Evolutionary conservation across 1,140 invertebrate species (phyloP).

Genomic region (Trypoxylus dichotomus): DNA sequence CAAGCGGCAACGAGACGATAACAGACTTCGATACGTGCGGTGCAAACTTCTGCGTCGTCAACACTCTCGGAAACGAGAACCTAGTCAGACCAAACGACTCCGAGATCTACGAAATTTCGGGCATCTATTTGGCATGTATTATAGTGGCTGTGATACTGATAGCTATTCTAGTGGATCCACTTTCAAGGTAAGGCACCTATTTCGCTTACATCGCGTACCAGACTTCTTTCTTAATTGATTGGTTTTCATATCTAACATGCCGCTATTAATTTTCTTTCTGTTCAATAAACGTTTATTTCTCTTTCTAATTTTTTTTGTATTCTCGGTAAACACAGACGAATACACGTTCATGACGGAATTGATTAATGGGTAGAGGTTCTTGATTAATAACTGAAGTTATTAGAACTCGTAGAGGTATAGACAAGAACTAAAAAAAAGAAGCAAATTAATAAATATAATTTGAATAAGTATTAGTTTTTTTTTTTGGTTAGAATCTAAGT

Average conservation of each 20-base stretch:
- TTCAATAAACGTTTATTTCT: background rate
- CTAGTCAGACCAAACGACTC: constrained; percentile 75
- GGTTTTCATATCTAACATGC: background rate
- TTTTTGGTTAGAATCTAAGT: background rate
- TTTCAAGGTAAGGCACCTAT: constrained; percentile 70
- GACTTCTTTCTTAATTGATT: background rate
- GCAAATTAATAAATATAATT: background rate
- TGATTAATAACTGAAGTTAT: background rate
- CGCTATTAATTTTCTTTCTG: background rate
- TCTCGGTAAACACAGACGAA: background rate
- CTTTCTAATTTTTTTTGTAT: background rate
- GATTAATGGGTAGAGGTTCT: background rate
- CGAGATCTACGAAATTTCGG: constrained; percentile 84
- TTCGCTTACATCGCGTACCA: background rate
- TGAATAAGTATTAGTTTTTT: background rate
- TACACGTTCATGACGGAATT: background rate
- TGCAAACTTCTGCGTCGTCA: constrained; percentile 78
- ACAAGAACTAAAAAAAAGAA: background rate
- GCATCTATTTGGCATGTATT: constrained; percentile 87
- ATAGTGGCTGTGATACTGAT: constrained; percentile 83
- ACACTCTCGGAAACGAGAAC: constrained; percentile 67
- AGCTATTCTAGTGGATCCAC: constrained; percentile 83
- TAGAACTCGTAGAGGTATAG: background rate
- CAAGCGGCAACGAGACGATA: constrained; percentile 53
- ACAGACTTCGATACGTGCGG: constrained; percentile 71